Evolutionary conservation across 2,797 vertebrate species (phyloP), one percentile per base, ranked within the genome.

Genomic region (Coregonus suidteri): DNA sequence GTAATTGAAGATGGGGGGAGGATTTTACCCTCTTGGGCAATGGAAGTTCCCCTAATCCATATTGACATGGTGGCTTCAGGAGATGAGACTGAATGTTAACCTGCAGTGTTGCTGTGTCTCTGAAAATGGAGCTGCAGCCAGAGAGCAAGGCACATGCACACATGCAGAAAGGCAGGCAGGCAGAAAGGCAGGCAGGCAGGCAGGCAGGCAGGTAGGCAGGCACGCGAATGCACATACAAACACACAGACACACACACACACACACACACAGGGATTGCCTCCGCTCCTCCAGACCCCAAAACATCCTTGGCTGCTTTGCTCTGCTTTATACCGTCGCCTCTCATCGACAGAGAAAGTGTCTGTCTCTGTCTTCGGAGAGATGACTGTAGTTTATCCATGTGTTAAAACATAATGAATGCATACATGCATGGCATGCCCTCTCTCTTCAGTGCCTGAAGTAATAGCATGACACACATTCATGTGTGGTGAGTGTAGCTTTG

Each of bases 21-120:
- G 83, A 81, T 83, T 77, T 88, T 86, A 91, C 85, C 92, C 47
- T 31, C 18, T 88, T 86, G 90, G 91, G 88, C 89, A 91, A 90
- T 80, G 81, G 91, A 83, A 88, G 83, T 87, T 92, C 53, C 94
- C 93, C 89, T 96, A 96, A 97, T 95, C 95, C 94, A 94, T 95
- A 95, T 95, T 94, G 96, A 96, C 87, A 81, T 59, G 70, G 74
- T 68, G 85, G 88, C 86, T 89, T 68, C 76, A 71, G 83, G 82
- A 91, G 86, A 88, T 80, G 87, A 83, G 77, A 18, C 75, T 82
- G 88, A 71, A 85, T 81, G 77, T 82, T 87, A 91, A 92, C 88
- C 87, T 86, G 86, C 81, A 85, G 80, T 82, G 77, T 65, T 84
- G 78, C 85, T 51, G 59, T 47, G 77, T 82, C 78, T 64, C 79